Percentiles rank a stretch among this genome's conserved stretches.
Conservation (phyloP, 2,797 vertebrate species). For the Mionectes olivaceus region DNA sequence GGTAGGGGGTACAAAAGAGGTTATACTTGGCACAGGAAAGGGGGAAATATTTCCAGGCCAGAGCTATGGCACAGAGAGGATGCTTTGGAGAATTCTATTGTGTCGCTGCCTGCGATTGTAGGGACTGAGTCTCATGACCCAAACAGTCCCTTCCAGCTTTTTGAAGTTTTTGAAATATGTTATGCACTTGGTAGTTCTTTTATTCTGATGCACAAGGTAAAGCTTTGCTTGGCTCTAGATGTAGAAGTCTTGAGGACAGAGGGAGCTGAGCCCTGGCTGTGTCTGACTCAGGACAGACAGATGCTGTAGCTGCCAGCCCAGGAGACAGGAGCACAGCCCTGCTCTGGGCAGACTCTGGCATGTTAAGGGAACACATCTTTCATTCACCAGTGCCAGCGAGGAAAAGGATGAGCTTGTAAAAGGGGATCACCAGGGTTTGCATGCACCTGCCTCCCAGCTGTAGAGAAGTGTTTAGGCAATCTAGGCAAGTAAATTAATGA, state of each 20-base stretch:
- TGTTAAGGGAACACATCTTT: not conserved
- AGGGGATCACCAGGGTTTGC: not conserved
- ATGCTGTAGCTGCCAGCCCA: not conserved
- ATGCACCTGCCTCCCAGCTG: not conserved
- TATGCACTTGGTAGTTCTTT: not conserved
- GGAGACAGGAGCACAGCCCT: rapidly evolving
- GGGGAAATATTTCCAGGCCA: not conserved
- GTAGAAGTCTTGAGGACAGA: not conserved
- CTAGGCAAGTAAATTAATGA: slow-evolving; percentile 10
- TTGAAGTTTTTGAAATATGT: not conserved
- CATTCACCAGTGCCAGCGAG: rapidly evolving
- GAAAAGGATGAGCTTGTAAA: not conserved
- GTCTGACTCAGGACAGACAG: not conserved
- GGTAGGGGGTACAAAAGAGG: not conserved
- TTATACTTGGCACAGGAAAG: not conserved
- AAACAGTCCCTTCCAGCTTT: not conserved
- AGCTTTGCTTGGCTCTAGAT: not conserved
- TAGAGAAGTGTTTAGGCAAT: not conserved
- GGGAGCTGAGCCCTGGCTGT: not conserved
- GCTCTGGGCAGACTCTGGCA: rapidly evolving
- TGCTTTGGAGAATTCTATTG: not conserved
- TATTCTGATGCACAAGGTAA: not conserved
- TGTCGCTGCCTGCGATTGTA: not conserved
- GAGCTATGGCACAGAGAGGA: not conserved
- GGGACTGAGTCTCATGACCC: not conserved